Evolutionary conservation across 2,797 vertebrate species (phyloP).

Genomic region (Acestrorhynchus altus): DNA sequence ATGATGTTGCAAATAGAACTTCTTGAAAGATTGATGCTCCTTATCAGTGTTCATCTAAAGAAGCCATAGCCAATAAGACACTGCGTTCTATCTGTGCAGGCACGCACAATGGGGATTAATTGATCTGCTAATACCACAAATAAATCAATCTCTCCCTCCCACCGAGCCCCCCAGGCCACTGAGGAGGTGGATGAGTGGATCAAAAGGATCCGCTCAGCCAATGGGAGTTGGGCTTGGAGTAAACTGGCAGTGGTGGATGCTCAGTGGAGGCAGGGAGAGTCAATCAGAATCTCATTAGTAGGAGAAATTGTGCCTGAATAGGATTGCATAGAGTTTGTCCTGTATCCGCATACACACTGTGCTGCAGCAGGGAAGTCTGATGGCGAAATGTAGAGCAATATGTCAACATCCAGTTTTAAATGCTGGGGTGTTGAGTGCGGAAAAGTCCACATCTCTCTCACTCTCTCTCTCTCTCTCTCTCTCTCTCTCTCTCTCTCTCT

Average conservation of each 20-base stretch:
- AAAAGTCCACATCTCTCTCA: not conserved
- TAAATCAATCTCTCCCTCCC: constrained; percentile 81
- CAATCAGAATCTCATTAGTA: constrained; percentile 77
- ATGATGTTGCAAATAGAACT: not conserved
- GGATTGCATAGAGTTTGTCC: constrained; percentile 54
- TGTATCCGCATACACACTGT: constrained; percentile 29
- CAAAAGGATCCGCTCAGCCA: constrained; percentile 71
- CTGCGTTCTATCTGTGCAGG: constrained; percentile 82
- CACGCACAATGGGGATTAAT: constrained; percentile 87
- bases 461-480: not conserved
- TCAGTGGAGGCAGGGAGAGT: constrained; percentile 68
- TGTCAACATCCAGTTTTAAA: constrained; percentile 11
- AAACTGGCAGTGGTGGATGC: constrained; percentile 68
- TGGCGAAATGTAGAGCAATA: constrained; percentile 7
- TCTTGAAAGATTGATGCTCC: constrained; percentile 57
- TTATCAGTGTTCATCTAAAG: constrained; percentile 81
- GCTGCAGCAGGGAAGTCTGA: not conserved
- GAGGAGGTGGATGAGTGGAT: constrained; percentile 68
- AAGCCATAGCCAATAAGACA: constrained; percentile 82
- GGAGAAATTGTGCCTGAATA: constrained; percentile 61
- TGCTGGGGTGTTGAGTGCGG: not conserved
- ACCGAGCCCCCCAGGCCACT: constrained; percentile 74
- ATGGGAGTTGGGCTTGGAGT: constrained; percentile 58
- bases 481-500: constrained; percentile 4
- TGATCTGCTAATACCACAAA: constrained; percentile 86